Conservation (phyloP, 2,797 vertebrate species). For the Hapalemur alaotrensis region DNA sequence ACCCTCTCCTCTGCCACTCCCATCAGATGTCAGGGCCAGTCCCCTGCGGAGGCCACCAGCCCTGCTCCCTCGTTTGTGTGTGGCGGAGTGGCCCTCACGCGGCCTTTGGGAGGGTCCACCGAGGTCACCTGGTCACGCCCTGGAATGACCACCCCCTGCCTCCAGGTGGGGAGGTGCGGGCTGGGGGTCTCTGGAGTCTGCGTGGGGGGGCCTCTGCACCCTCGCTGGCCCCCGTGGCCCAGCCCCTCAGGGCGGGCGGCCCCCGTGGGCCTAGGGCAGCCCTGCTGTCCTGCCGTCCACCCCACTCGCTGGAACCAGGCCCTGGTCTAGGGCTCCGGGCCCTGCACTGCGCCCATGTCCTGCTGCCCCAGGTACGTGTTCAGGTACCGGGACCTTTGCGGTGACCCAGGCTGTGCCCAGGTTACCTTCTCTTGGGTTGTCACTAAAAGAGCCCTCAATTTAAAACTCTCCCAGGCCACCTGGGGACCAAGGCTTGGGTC, state of each 20-base stretch:
- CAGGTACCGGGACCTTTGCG: fast-evolving
- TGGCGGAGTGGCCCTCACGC: fast-evolving
- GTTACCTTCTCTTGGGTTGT: not conserved
- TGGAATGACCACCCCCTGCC: fast-evolving
- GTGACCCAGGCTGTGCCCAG: not conserved
- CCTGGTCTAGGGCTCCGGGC: not conserved
- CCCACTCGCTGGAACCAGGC: not conserved
- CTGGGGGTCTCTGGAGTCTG: not conserved
- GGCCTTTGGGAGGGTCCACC: not conserved
- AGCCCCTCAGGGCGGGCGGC: no score
- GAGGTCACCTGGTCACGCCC: not conserved
- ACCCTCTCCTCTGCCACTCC: not conserved
- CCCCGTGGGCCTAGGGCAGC: fast-evolving
- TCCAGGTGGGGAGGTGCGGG: fast-evolving
- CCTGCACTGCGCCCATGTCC: fast-evolving
- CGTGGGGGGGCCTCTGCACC: not conserved
- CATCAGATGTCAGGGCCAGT: no score
- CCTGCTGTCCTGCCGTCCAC: no score
- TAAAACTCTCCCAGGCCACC: not conserved
- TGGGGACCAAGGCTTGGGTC: not conserved
- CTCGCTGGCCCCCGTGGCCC: not conserved
- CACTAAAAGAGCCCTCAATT: not conserved
- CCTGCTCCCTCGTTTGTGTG: not conserved
- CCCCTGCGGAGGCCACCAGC: not conserved
- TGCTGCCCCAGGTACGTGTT: fast-evolving